Conservation (phyloP, 1,140 invertebrate genomes). For the Leptopilina boulardi region DNA sequence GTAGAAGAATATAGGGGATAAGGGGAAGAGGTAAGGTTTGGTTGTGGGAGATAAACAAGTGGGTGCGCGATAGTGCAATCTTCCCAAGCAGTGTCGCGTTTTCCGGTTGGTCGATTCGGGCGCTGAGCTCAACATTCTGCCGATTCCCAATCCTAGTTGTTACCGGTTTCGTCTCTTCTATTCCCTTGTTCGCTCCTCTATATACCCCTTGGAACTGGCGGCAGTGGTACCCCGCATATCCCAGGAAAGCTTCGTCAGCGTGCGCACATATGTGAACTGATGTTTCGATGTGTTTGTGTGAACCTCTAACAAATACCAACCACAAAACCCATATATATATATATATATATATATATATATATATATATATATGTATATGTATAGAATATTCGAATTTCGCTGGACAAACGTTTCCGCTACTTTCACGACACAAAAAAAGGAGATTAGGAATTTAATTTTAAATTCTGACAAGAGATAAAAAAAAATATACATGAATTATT, state of each 20-base stretch:
- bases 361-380: conserved; percentile 36
- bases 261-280: conserved; percentile 30
- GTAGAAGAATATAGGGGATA: conserved; percentile 20
- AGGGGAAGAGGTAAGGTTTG: conserved; percentile 9
- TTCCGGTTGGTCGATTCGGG: conserved; percentile 64
- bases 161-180: conserved; percentile 26
- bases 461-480: not conserved
- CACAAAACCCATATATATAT: conserved; percentile 51
- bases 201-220: conserved; percentile 3
- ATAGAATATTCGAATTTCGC: not conserved
- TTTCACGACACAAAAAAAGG: no score
- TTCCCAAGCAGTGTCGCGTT: conserved; percentile 66
- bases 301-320: conserved; percentile 55
- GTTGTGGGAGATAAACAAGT: conserved; percentile 63
- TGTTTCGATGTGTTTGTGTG: conserved; percentile 7
- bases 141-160: conserved; percentile 21
- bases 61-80: conserved; percentile 67
- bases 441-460: not conserved
- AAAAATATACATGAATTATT: not conserved
- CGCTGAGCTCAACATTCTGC: conserved; percentile 56
- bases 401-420: conserved; percentile 28
- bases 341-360: conserved; percentile 36
- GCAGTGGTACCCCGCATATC: conserved; percentile 44
- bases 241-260: conserved; percentile 48
- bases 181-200: conserved; percentile 33